Percentiles rank a stretch among this genome's conserved stretches.
Evolutionary conservation across 2,888 invertebrate genomes (phyloP).

Genomic region (Didymodactylos carnosus): DNA sequence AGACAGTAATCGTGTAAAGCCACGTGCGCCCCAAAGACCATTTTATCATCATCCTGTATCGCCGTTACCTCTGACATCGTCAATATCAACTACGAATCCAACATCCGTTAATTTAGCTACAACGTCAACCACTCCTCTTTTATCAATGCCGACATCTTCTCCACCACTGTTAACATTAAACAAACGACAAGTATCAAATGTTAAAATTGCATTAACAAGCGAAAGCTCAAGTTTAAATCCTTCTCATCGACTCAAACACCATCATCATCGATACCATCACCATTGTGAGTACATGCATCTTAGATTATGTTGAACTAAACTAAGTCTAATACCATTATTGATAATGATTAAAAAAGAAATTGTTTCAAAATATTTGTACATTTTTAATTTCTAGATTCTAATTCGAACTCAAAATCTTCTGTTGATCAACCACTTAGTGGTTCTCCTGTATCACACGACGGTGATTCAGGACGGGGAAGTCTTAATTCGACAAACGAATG

Average conservation of each 20-base stretch:
- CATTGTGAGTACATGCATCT: too few relatives aligned
- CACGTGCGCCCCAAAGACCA: neutral
- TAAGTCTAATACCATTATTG: too few relatives aligned
- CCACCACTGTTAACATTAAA: too few relatives aligned
- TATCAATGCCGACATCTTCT: too few relatives aligned
- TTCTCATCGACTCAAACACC: neutral
- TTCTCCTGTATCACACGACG: too few relatives aligned
- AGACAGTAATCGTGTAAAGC: neutral
- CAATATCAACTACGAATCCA: neutral
- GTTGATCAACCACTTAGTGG: too few relatives aligned
- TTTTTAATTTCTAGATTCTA: too few relatives aligned
- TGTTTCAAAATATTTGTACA: too few relatives aligned
- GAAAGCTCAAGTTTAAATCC: neutral
- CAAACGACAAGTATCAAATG: too few relatives aligned
- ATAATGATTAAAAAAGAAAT: too few relatives aligned
- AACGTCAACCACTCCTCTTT: neutral
- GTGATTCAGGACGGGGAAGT: neutral
- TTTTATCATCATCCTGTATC: neutral
- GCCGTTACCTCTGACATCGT: neutral
- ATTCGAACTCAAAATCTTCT: too few relatives aligned
- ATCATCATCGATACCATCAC: neutral
- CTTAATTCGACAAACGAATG: neutral
- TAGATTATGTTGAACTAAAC: too few relatives aligned
- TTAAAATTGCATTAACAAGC: neutral
- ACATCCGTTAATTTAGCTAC: neutral